These are phyloP conservation scores for Patiria pectinifera DNA, from an alignment of 53 echinoderm and acorn worm genomes.

Conservation along the genomic window DNA sequence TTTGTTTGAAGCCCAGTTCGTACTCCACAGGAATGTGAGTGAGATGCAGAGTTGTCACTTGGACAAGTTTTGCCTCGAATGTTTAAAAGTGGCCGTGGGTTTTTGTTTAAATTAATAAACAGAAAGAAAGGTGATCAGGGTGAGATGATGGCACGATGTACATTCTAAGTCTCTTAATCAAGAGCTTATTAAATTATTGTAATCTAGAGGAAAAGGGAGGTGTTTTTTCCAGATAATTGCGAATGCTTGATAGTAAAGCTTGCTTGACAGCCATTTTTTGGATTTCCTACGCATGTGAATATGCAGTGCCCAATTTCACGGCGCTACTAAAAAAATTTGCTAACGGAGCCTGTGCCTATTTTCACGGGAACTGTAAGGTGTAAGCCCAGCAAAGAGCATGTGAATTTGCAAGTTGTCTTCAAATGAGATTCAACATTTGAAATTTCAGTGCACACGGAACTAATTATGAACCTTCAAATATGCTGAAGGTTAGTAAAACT, in stretches of 20 bases:
- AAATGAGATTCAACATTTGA: too few species aligned
- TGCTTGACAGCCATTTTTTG: background rate
- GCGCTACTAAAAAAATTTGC: background rate
- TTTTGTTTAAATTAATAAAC: background rate
- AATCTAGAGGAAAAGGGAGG: background rate
- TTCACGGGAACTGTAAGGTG: too few species aligned
- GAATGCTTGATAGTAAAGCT: background rate
- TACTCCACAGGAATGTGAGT: background rate
- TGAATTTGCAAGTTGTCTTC: too few species aligned
- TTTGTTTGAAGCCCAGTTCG: background rate
- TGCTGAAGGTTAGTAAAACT: too few species aligned
- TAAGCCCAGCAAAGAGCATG: too few species aligned
- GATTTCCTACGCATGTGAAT: background rate
- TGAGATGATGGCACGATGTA: background rate
- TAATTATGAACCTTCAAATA: too few species aligned
- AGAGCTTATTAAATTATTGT: background rate
- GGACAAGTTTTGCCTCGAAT: background rate
- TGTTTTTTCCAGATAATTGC: background rate
- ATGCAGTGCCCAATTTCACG: background rate
- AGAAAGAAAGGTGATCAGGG: background rate
- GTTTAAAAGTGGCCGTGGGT: background rate
- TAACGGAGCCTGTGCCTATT: too few species aligned
- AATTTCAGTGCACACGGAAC: too few species aligned
- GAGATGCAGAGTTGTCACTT: background rate
- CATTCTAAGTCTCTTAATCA: background rate